phyloP scores from a whole-genome alignment of 2,888 invertebrate genomes.

The Troides aeacus region DNA sequence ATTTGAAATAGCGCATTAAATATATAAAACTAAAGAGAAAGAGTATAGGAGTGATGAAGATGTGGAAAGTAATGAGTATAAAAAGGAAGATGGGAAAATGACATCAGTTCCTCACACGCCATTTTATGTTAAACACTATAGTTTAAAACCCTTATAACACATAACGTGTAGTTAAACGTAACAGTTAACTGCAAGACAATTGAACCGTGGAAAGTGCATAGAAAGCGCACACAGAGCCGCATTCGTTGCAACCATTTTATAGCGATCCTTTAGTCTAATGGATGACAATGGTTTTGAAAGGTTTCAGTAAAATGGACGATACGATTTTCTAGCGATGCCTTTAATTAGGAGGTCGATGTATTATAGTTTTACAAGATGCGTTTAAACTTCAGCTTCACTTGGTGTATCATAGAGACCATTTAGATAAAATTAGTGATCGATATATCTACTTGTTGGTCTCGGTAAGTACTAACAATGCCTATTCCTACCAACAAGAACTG shows the following conservation, averaged over 20 bases:
- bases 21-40: no score
- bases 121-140: background rate
- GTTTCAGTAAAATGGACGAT: constrained; percentile 15
- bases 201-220: constrained; percentile 72
- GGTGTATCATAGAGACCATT: no score
- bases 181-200: constrained; percentile 58
- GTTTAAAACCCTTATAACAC: constrained; percentile 10
- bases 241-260: constrained; percentile 34
- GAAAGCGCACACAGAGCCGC: constrained; percentile 61
- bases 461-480: no score
- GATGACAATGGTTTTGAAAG: background rate
- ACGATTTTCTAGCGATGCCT: constrained; percentile 20
- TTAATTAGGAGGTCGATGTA: constrained; percentile 14
- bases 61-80: no score
- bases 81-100: no score
- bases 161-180: constrained; percentile 32
- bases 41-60: no score
- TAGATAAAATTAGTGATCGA: no score
- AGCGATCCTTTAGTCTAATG: constrained; percentile 32
- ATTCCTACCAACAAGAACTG: no score
- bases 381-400: no score
- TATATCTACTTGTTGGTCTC: no score
- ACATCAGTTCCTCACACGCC: no score
- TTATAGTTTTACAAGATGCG: constrained; percentile 2
- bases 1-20: no score